These are phyloP conservation scores for Lithobates pipiens DNA, from an alignment of 2,797 vertebrate species.

Conservation along the genomic window DNA sequence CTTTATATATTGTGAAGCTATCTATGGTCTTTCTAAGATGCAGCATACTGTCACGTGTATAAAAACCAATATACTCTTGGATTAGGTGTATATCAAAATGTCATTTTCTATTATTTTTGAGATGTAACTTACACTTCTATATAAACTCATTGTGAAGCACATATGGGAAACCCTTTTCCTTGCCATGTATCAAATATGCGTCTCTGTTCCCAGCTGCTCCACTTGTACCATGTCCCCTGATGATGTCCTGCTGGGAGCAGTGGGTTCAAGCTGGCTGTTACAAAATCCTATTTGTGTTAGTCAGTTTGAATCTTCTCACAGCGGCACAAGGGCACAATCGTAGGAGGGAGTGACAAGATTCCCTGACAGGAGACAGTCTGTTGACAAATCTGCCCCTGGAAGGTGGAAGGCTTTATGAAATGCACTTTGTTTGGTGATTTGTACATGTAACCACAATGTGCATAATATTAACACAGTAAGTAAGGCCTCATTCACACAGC, in stretches of 20 bases:
- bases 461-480: neutral
- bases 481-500: too few relatives aligned
- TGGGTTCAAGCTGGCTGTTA: neutral
- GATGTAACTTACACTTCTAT: neutral
- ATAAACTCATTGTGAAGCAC: neutral
- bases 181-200: neutral
- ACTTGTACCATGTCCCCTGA: neutral
- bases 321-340: neutral
- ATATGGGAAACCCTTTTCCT: neutral
- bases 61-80: neutral
- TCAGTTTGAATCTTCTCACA: neutral
- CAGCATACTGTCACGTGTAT: neutral
- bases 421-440: neutral
- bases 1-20: neutral
- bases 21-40: neutral
- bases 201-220: neutral
- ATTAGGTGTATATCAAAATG: neutral
- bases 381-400: neutral
- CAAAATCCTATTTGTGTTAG: neutral
- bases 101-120: constrained; percentile 1
- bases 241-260: neutral
- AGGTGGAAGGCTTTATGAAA: neutral
- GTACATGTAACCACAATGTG: neutral
- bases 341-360: neutral
- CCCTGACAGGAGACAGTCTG: neutral